phyloP scores from a whole-genome alignment of 2,797 vertebrate species.

The Ceyx erithaca region DNA sequence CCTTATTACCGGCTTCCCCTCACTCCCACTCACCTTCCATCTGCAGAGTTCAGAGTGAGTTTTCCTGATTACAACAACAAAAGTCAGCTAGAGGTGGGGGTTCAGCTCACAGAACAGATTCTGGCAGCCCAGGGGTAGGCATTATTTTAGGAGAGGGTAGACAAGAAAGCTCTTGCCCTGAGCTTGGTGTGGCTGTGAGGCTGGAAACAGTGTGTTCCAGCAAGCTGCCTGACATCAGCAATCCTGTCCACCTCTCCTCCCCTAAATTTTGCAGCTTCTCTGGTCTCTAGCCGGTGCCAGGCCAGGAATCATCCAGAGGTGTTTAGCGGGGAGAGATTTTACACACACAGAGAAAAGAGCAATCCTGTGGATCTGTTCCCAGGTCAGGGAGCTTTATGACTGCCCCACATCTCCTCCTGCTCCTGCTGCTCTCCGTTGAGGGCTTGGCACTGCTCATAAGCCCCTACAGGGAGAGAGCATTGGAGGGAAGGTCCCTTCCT shows the following conservation, averaged over 20 bases:
- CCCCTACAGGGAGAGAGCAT: background rate
- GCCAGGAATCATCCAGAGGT: background rate
- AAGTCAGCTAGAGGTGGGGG: background rate
- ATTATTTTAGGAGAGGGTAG: background rate
- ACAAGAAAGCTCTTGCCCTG: background rate
- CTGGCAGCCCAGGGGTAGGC: background rate
- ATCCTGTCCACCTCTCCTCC: background rate
- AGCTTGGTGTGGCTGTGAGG: background rate
- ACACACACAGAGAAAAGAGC: background rate
- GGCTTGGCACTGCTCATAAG: accelerated
- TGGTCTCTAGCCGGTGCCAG: background rate
- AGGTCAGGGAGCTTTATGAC: background rate
- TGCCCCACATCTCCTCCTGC: background rate
- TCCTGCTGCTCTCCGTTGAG: background rate
- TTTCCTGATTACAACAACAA: background rate
- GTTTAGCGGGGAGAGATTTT: background rate
- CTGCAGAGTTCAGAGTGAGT: background rate
- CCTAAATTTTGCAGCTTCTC: background rate
- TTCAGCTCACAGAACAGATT: background rate
- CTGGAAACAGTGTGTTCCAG: background rate
- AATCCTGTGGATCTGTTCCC: background rate
- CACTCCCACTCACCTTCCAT: background rate
- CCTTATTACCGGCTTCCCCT: background rate
- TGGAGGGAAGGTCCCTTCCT: background rate
- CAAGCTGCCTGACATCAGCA: background rate